phyloP scores from a whole-genome alignment of 2,888 invertebrate species.

The Ectropis crepuscularia region DNA sequence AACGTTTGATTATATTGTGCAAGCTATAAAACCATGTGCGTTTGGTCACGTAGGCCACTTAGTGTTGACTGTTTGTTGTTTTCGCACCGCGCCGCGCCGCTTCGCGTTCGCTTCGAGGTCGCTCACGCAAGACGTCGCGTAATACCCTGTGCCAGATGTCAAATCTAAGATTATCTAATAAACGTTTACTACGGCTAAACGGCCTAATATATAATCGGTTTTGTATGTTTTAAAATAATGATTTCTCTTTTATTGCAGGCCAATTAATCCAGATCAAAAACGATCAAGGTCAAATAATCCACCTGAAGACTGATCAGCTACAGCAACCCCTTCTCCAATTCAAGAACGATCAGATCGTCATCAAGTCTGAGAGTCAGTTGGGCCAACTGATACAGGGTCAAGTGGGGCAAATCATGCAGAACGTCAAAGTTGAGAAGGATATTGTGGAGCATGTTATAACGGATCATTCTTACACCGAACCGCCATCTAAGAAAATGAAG shows the following conservation, averaged over 20 bases:
- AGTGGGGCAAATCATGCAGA: conserved; percentile 18
- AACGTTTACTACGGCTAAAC: no score
- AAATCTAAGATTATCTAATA: no score
- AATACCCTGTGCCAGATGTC: no score
- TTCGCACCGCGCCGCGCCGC: no score
- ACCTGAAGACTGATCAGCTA: conserved; percentile 71
- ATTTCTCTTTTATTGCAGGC: conserved; percentile 37
- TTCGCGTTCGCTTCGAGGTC: no score
- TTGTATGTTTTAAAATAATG: neutral
- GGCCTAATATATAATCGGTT: no score
- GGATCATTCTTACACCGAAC: conserved; percentile 75
- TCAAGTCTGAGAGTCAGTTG: conserved; percentile 45
- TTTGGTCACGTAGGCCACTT: no score
- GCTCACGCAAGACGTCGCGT: no score
- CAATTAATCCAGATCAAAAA: conserved; percentile 77
- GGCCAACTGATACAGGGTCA: conserved; percentile 42
- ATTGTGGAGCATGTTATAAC: conserved; percentile 59
- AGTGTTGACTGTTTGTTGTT: no score
- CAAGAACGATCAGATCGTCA: conserved; percentile 67
- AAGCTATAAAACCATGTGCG: no score
- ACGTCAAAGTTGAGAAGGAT: conserved; percentile 62
- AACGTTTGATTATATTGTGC: no score
- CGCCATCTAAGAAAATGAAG: conserved; percentile 70
- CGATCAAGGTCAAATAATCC: conserved; percentile 77
- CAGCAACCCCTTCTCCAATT: conserved; percentile 64